phyloP scores from a whole-genome alignment of 2,888 invertebrate genomes.

The Camptogramma bilineatum region DNA sequence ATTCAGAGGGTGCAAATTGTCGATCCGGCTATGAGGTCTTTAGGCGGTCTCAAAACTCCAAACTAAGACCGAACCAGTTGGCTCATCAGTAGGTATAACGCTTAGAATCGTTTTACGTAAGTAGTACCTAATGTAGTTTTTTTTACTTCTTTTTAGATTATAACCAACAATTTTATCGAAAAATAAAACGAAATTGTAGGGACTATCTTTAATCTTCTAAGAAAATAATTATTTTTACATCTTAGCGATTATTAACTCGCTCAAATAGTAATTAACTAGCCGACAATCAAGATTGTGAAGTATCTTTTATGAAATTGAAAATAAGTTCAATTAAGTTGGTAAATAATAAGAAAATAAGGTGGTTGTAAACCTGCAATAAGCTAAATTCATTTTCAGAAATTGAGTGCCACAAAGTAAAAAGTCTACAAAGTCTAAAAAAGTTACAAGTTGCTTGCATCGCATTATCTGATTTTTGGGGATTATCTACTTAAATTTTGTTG shows the following conservation, averaged over 20 bases:
- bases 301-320: neutral
- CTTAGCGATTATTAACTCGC: neutral
- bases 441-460: constrained; percentile 39
- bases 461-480: constrained; percentile 17
- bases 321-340: neutral
- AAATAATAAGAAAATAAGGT: constrained; percentile 16
- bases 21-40: too few species aligned
- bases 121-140: too few species aligned
- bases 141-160: too few species aligned
- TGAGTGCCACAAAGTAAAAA: constrained; percentile 51
- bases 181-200: neutral
- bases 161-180: neutral
- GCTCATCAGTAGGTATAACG: too few species aligned
- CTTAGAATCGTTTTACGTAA: too few species aligned
- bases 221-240: neutral
- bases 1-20: too few species aligned
- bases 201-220: neutral
- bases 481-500: constrained; percentile 6
- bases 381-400: constrained; percentile 54
- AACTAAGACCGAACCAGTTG: too few species aligned
- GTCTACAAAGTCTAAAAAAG: constrained; percentile 38
- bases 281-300: neutral
- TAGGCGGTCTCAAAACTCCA: too few species aligned
- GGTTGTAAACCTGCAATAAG: constrained; percentile 19
- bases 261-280: neutral